Evolutionary conservation across 1,140 invertebrate genomes (phyloP).

Genomic region (Philotrypesis tridentata): DNA sequence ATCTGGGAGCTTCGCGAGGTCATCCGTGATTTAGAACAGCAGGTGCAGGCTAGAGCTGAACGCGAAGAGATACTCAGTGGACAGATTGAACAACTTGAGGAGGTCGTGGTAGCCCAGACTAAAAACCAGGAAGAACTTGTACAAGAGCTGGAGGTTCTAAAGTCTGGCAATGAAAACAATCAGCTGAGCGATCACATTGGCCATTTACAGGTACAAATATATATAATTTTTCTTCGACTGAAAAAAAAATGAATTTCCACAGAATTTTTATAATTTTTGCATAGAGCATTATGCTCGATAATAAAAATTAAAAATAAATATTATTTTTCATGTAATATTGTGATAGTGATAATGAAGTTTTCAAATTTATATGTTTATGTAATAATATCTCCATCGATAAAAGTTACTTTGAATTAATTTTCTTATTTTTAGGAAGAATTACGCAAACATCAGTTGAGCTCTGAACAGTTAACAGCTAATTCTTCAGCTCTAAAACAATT

Average conservation of each 20-base stretch:
- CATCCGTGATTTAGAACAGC: conserved; percentile 82
- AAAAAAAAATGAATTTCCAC: too few relatives aligned
- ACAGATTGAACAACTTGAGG: conserved; percentile 72
- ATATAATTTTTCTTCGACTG: too few relatives aligned
- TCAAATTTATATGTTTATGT: too few relatives aligned
- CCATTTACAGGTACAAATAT: conserved; percentile 70
- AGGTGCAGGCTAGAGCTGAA: conserved; percentile 78
- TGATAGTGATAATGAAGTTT: too few relatives aligned
- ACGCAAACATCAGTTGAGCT: conserved; percentile 74
- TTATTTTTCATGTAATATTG: too few relatives aligned
- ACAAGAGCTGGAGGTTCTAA: conserved; percentile 73
- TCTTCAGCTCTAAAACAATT: conserved; percentile 74
- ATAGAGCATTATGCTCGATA: too few relatives aligned
- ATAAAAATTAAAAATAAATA: too few relatives aligned
- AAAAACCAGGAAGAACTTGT: conserved; percentile 74
- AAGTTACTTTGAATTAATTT: too few relatives aligned
- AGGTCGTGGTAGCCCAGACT: conserved; percentile 74
- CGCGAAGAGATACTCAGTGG: conserved; percentile 70
- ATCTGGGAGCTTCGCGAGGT: conserved; percentile 83
- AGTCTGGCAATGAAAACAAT: conserved; percentile 71
- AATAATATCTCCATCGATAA: too few relatives aligned
- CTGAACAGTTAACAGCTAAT: conserved; percentile 75
- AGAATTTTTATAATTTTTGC: too few relatives aligned
- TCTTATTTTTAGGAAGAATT: conserved; percentile 72
- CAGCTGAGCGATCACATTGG: conserved; percentile 74